phyloP scores from a whole-genome alignment of 2,888 invertebrate species.

The Rhopalosiphum nymphaeae region DNA sequence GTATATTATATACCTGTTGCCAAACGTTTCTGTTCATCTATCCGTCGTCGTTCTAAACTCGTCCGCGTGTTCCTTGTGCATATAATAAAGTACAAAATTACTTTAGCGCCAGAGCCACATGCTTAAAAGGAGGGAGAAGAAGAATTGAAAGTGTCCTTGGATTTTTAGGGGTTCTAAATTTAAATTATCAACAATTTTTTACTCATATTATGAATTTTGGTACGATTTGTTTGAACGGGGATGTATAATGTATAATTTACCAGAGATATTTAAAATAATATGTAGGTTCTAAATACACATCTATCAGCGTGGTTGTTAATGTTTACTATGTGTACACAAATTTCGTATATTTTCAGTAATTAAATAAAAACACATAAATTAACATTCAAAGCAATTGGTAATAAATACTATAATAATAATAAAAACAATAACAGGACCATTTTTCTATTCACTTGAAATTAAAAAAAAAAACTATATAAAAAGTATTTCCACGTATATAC shows the following conservation, averaged over 20 bases:
- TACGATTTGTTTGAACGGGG: neutral
- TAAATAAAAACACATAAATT: neutral
- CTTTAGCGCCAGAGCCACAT: neutral
- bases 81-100: neutral
- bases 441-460: neutral
- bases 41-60: neutral
- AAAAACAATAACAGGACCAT: neutral
- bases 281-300: neutral
- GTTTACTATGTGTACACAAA: neutral
- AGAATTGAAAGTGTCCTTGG: neutral
- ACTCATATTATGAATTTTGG: neutral
- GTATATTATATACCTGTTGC: conserved; percentile 37
- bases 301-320: neutral
- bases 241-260: neutral
- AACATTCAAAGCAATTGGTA: neutral
- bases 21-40: conserved; percentile 2
- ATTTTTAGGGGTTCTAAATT: neutral
- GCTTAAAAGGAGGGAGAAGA: neutral
- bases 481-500: no score
- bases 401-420: neutral
- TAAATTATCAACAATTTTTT: neutral
- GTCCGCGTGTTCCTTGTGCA: neutral
- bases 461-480: neutral
- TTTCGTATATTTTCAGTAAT: neutral
- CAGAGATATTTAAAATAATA: neutral